phyloP scores from a whole-genome alignment of 2,888 invertebrate genomes.

The Mimumesa dahlbomi region DNA sequence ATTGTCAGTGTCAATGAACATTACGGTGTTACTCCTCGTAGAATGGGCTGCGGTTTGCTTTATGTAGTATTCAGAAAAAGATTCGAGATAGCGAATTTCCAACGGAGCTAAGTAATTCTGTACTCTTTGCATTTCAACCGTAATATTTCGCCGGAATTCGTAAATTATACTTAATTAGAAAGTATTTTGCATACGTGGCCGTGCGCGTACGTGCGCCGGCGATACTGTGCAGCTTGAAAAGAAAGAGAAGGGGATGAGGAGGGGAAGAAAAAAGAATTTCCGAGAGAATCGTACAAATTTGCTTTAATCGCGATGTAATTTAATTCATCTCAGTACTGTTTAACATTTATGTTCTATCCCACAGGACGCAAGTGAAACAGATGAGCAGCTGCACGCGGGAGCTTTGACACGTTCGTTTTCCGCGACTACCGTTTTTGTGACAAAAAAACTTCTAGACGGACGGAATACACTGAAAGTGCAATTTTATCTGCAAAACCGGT shows the following conservation, averaged over 20 bases:
- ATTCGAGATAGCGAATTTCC: not conserved
- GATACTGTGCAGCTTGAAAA: not conserved
- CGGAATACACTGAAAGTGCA: slow-evolving; percentile 36
- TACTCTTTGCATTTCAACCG: not conserved
- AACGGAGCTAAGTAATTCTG: not conserved
- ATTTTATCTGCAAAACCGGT: slow-evolving; percentile 32
- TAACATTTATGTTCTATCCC: slow-evolving; percentile 31
- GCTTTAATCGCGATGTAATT: slow-evolving; percentile 29
- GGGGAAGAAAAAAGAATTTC: not conserved
- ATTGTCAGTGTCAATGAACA: no score
- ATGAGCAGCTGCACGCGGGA: not conserved
- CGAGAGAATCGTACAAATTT: slow-evolving; percentile 8
- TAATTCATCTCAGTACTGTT: slow-evolving; percentile 37
- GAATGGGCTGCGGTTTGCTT: no score
- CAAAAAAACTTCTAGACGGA: no score
- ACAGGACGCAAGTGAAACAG: not conserved
- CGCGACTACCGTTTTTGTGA: slow-evolving; percentile 6
- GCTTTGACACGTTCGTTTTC: slow-evolving; percentile 30
- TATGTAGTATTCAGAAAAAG: not conserved
- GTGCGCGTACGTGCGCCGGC: not conserved
- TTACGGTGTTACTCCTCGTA: no score
- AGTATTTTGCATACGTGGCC: not conserved
- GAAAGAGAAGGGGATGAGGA: not conserved
- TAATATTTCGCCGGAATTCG: not conserved
- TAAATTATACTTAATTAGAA: slow-evolving; percentile 1